These are phyloP conservation scores for Zeus faber DNA, from an alignment of 2,113 vertebrate genomes.

Conservation along the genomic window DNA sequence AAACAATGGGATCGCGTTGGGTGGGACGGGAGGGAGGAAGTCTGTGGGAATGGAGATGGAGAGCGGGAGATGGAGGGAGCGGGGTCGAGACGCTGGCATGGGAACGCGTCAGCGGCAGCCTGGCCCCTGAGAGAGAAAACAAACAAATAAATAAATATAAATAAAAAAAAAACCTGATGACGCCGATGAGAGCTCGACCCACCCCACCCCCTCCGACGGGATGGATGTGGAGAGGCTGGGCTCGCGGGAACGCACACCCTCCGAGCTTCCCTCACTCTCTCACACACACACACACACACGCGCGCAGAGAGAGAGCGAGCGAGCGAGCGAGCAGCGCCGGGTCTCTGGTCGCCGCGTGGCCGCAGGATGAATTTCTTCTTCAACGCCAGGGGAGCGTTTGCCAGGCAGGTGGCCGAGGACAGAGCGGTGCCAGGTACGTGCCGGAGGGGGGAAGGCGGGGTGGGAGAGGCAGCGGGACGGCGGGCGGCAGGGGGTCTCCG, in stretches of 20 bases:
- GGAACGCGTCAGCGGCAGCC: constrained; percentile 58
- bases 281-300: too few relatives aligned
- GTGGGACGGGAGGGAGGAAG: constrained; percentile 15
- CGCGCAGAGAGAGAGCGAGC: neutral
- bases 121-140: constrained; percentile 64
- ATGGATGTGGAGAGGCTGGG: constrained; percentile 61
- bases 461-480: too few relatives aligned
- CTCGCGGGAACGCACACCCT: constrained; percentile 36
- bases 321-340: constrained; percentile 7
- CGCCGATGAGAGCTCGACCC: constrained; percentile 49
- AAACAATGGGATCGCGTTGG: too few relatives aligned
- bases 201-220: constrained; percentile 49
- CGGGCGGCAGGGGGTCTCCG: too few relatives aligned
- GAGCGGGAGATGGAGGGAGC: constrained; percentile 26
- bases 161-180: too few relatives aligned
- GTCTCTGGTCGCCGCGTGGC: constrained; percentile 7
- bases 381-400: constrained; percentile 49
- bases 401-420: constrained; percentile 51
- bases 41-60: constrained; percentile 44
- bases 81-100: constrained; percentile 47
- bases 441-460: too few relatives aligned
- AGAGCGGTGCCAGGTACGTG: constrained; percentile 58
- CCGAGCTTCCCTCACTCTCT: neutral
- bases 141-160: too few relatives aligned
- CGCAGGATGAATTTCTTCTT: constrained; percentile 65